These are phyloP conservation scores for Chionoecetes opilio DNA, from an alignment of 1,140 invertebrate genomes.

Conservation along the genomic window DNA sequence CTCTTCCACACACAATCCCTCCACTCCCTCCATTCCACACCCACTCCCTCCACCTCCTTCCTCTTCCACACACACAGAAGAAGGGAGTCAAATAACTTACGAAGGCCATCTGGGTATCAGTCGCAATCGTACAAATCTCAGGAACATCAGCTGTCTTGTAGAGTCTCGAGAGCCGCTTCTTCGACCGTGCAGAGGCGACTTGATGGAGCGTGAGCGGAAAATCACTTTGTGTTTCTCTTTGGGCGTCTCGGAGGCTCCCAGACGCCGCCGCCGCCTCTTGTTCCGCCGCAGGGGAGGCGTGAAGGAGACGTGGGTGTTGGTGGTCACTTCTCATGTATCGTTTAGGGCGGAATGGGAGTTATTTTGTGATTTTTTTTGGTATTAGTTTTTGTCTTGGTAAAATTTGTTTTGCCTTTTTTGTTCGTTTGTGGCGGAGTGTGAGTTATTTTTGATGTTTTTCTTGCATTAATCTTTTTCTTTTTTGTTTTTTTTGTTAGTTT, in stretches of 20 bases:
- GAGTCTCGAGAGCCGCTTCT: constrained; percentile 52
- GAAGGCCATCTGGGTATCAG: constrained; percentile 59
- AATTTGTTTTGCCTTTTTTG: background rate
- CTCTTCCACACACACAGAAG: background rate
- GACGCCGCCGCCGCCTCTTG: background rate
- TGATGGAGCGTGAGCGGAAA: constrained; percentile 73
- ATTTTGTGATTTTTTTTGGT: background rate
- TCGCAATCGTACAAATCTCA: constrained; percentile 61
- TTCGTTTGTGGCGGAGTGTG: background rate
- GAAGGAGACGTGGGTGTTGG: background rate
- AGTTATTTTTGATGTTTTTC: too few species aligned
- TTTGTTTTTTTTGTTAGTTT: too few species aligned
- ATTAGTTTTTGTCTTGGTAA: background rate
- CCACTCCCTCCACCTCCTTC: background rate
- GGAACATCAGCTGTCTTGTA: constrained; percentile 59
- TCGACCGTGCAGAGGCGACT: constrained; percentile 31
- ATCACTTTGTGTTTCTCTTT: constrained; percentile 65
- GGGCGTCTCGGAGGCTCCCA: background rate
- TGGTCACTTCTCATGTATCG: background rate
- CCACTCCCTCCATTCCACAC: background rate
- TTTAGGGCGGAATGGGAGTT: background rate
- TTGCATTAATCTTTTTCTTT: too few species aligned
- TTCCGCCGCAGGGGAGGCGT: background rate
- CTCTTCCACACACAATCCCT: background rate
- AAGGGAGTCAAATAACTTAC: constrained; percentile 32